Conservation (phyloP, 2,797 vertebrate genomes). For the Sebastes variabilis region DNA sequence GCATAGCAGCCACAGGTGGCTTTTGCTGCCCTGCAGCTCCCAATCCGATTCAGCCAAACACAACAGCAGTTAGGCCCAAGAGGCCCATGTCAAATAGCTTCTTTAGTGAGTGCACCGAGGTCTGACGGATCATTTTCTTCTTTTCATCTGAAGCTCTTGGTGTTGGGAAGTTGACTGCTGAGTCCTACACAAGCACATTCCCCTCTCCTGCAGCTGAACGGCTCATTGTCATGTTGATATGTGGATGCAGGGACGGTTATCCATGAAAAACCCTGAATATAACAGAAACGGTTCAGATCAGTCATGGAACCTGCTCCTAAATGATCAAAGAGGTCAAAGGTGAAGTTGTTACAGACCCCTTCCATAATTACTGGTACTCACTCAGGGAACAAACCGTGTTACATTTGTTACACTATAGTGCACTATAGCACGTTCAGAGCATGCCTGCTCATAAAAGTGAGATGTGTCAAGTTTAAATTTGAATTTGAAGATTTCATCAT, state of each 20-base stretch:
- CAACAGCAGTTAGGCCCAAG: conserved; percentile 63
- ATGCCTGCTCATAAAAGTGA: too few species aligned
- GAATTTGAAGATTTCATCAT: too few species aligned
- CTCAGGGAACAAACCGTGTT: conserved; percentile 1
- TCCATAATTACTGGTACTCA: conserved; percentile 34
- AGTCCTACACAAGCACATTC: conserved; percentile 63
- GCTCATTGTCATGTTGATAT: conserved; percentile 33
- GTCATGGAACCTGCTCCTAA: conserved; percentile 11
- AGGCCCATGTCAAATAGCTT: conserved; percentile 63
- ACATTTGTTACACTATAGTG: background rate
- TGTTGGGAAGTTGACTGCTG: conserved; percentile 48
- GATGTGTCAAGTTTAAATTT: too few species aligned
- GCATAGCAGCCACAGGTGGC: conserved; percentile 80
- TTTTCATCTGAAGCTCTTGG: conserved; percentile 49
- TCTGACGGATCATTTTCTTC: conserved; percentile 59
- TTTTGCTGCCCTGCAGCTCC: conserved; percentile 66
- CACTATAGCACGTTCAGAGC: too few species aligned
- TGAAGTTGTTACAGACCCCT: conserved; percentile 34
- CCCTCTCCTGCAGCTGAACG: conserved; percentile 29
- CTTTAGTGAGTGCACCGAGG: conserved; percentile 56
- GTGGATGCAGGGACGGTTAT: background rate
- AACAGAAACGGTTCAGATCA: background rate
- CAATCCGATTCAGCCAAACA: conserved; percentile 59
- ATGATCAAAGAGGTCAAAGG: conserved; percentile 51
- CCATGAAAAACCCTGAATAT: background rate